phyloP scores from a whole-genome alignment of 2,888 invertebrate species.

The Nephrocerus scutellatus region DNA sequence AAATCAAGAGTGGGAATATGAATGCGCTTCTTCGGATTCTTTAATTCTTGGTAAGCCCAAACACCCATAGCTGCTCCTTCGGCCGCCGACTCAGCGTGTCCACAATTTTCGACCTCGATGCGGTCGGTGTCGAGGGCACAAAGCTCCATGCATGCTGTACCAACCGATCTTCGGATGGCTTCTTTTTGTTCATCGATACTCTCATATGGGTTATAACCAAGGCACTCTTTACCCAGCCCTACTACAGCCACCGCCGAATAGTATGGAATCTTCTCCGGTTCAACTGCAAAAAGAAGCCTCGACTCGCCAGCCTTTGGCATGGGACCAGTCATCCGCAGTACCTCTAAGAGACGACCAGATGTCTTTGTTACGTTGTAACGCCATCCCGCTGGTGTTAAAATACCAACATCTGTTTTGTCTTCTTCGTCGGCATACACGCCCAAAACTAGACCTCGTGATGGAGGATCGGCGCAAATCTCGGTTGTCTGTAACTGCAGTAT shows the following conservation, averaged over 20 bases:
- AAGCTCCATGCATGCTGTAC: slow-evolving; percentile 54
- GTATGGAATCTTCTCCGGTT: slow-evolving; percentile 44
- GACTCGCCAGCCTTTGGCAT: slow-evolving; percentile 51
- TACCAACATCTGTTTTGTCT: slow-evolving; percentile 50
- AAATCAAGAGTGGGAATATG: slow-evolving; percentile 44
- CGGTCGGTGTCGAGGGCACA: slow-evolving; percentile 51
- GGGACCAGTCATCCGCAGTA: slow-evolving; percentile 50
- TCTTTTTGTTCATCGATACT: slow-evolving; percentile 68
- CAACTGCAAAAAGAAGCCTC: slow-evolving; percentile 59
- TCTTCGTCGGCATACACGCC: slow-evolving; percentile 59
- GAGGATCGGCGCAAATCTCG: slow-evolving; percentile 41
- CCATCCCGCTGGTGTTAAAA: slow-evolving; percentile 56
- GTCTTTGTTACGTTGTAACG: slow-evolving; percentile 52
- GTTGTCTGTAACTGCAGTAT: slow-evolving; percentile 37
- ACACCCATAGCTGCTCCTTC: slow-evolving; percentile 66
- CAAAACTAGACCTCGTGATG: slow-evolving; percentile 52
- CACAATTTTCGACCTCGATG: slow-evolving; percentile 66
- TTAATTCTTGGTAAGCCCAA: slow-evolving; percentile 59
- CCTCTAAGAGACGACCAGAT: slow-evolving; percentile 53
- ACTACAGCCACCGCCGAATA: slow-evolving; percentile 64
- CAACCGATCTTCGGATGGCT: slow-evolving; percentile 63
- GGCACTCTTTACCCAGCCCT: slow-evolving; percentile 65
- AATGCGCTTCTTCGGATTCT: slow-evolving; percentile 32
- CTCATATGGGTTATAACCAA: slow-evolving; percentile 61
- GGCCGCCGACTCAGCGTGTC: slow-evolving; percentile 69